Base-by-base conservation (phyloP, 2,113 vertebrate genomes). In the Podarcis raffonei region DNA sequence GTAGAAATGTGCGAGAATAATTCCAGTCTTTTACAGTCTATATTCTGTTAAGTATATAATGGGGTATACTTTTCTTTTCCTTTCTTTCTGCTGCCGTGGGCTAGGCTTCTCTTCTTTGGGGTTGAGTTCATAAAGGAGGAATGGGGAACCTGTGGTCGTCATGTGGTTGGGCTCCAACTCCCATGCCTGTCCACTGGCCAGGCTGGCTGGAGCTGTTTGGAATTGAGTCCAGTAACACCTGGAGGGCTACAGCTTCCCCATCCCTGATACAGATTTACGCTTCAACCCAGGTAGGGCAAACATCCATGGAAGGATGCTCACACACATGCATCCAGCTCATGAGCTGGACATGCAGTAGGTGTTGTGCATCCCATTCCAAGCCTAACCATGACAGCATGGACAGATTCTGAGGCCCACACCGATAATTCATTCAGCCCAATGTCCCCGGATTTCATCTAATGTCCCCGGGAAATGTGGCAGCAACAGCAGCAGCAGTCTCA, bases 1-100 rank as follows among this genome's bases (percentile, higher is more conserved):
- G 96, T 96, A 96, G 93, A 92, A 95, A 93, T 85, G 95, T 96
- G 87, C 91, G 92, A 93, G 95, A 93, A 94, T 90, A 95, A 91
- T 94, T 95, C 90, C 72, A 84, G 87, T 78, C 87, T 91, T 90
- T 65, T 35, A 0, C 2, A 91, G 81, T 80, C 68, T 86, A 15
- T 57, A 86, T 87, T 93, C 88, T 87, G 76, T 71, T 79, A 87
- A 88, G 75, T 89, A 91, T 92, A 89, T 85, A 75, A 77, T 59
- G 87, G 80, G 32, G n/a, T 72, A 57, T 53, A 27, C 88, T 83
- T 90, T 83, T 62, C n/a, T 35, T 27, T 90, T n/a, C 57, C 59
- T 77, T 74, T 39, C 37, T 35, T 39, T 75, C 12, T 84, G 77
- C 69, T 69, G 37, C 42, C 57, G 18, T 0, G 32, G 83, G 25